Evolutionary conservation across 2,888 invertebrate genomes (phyloP), one percentile per base, ranked within the genome.

Genomic region (Drosophila prostipennis): DNA sequence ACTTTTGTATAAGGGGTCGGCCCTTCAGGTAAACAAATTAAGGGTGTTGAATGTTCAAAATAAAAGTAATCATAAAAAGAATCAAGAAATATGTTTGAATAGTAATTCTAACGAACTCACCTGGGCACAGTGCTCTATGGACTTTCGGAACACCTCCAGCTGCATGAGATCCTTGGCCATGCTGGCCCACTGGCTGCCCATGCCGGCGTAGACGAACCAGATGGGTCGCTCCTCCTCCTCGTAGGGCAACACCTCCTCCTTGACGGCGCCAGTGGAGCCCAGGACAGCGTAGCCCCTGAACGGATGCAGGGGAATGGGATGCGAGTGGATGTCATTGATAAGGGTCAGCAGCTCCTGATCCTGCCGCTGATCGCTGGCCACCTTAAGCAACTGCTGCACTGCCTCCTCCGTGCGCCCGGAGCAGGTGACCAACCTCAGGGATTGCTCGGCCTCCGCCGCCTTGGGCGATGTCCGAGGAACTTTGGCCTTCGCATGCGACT

Each of bases 181-280:
- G 83, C 97, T 98, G 45, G 96, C 94, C 99, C 99, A 99, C 92
- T 99, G 99, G 39, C 97, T 96, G 8, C 99, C 99, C 99, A 99
- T 99, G 67, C 99, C 99, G 43, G 98, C 96, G 93, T 98, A 99
- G 72, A 99, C 94, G 92, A 95, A 99, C 97, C 98, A 99, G 71
- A 99, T 93, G 1, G 98, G 98, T 19, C 96, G 94, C 72, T 94
- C 93, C 43, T 95, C 95, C 26, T 93, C 93, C 10, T 92, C 91
- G 61, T 89, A 91, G 37, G 93, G 92, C 2, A 89, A 60, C 1
- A 94, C 91, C 88, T 95, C 95, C 23, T 93, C 91, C 23, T 91
- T 90, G 34, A 85, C 55, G 0, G 79, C 46, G 0, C 89, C 89
- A 6, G 93, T 92, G 13, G 93, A 93, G 55, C 94, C 94, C 23